Base-by-base conservation (phyloP, 2,888 invertebrate genomes). In the Nymphalis polychloros region DNA sequence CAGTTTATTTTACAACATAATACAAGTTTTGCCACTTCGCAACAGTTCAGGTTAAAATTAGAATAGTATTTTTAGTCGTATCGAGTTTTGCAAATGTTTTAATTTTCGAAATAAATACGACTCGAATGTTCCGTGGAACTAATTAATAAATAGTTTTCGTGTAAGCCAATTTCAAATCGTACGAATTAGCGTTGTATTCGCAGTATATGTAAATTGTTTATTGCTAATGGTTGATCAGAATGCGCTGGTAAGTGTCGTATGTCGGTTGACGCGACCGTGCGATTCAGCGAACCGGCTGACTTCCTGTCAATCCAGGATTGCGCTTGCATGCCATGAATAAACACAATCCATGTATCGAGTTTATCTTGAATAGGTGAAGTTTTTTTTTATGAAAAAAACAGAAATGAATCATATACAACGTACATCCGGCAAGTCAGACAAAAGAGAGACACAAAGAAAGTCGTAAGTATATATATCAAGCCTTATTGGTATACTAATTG, bases 251-350 rank as follows among this genome's bases (percentile, higher is more conserved):
- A 80, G 81, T 84, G 81, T 86, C 81, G 80, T 82, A 81, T 84
- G 83, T 84, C 80, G 81, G 77, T 77, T 81, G 81, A 79, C 78
- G 69, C 71, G 74, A 79, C 79, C 79, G 79, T 76, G 79, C 79
- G 81, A 85, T 90, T 90, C 90, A 84, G 73, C 82, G 90, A 90
- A 90, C 77, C 80, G 80, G 78, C 83, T 72, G 81, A 85, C 87
- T 88, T 91, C 90, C 90, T 89, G 89, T 80, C 83, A 84, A 79
- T 78, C 77, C 80, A 76, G 73, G 72, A 68, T 66, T 64, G 82
- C 84, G 80, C 87, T 84, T 69, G 69, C 72, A 72, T 71, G 69
- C 80, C 81, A 84, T 89, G 87, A 87, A 88, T 89, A 89, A 85
- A 87, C 84, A 86, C 84, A 60, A 59, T 64, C 46, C 66, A 50